Conservation (phyloP, 2,888 invertebrate genomes). For the Notodonta dromedarius region DNA sequence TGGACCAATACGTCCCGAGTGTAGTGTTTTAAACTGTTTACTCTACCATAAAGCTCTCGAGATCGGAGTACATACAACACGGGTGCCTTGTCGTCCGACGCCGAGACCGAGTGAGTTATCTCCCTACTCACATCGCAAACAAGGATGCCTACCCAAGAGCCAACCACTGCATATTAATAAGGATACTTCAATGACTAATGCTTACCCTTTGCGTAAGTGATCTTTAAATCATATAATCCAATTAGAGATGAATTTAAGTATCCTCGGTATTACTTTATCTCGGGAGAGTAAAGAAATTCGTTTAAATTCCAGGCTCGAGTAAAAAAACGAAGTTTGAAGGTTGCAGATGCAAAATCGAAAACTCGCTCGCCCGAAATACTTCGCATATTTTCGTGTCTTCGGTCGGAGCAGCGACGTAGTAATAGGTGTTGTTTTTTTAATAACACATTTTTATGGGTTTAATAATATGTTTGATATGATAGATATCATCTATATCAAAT, state of each 20-base stretch:
- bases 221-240: conserved; percentile 26
- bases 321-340: conserved; percentile 39
- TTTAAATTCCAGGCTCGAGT: conserved; percentile 31
- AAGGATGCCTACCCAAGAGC: conserved; percentile 41
- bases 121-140: conserved; percentile 49
- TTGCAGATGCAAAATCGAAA: conserved; percentile 38
- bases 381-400: conserved; percentile 39
- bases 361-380: conserved; percentile 41
- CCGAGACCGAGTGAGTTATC: conserved; percentile 55
- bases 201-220: neutral
- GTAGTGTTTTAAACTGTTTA: conserved; percentile 85
- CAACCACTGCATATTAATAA: conserved; percentile 31
- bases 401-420: conserved; percentile 24
- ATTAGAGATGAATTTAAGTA: conserved; percentile 37
- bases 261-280: conserved; percentile 20
- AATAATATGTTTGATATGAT: too few species aligned
- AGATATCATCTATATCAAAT: too few species aligned
- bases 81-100: conserved; percentile 54
- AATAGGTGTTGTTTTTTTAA: conserved; percentile 12
- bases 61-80: conserved; percentile 52
- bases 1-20: conserved; percentile 76
- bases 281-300: conserved; percentile 35
- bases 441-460: conserved; percentile 11
- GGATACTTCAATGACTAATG: neutral
- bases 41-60: conserved; percentile 82